A percentile compares a stretch with the other conserved stretches of the same genome.
Evolutionary conservation across 2,113 vertebrate species (phyloP).

Genomic region (Rhadina sibilatrix): DNA sequence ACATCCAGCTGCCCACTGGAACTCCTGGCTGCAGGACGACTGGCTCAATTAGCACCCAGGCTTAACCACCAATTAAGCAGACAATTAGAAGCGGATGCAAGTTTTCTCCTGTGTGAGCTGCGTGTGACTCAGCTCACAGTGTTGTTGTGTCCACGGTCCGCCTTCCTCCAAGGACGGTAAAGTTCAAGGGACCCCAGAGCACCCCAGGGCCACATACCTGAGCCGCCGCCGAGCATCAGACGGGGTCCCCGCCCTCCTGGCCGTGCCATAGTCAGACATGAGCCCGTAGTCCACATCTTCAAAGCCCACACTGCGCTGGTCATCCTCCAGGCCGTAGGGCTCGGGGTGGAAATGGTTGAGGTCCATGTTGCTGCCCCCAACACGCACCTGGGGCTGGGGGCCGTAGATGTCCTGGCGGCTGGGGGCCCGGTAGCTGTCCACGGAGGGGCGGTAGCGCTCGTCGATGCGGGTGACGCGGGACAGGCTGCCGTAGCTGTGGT

Average conservation of each 20-base stretch:
- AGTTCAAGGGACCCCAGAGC: not conserved
- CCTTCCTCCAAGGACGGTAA: not conserved
- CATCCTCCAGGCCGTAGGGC: conserved; percentile 89
- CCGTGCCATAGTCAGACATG: conserved; percentile 86
- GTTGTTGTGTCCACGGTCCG: rapidly evolving
- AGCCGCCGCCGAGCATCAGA: conserved; percentile 84
- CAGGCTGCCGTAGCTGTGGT: conserved; percentile 86
- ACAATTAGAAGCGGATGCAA: conserved; percentile 10
- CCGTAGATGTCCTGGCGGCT: conserved; percentile 89
- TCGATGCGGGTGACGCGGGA: conserved; percentile 86
- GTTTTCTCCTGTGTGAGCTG: not conserved
- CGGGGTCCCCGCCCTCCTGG: conserved; percentile 77
- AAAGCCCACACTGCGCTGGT: conserved; percentile 90
- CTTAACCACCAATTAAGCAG: conserved; percentile 40
- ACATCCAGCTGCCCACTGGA: not conserved
- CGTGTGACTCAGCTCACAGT: not conserved
- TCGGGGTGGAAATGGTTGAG: conserved; percentile 88
- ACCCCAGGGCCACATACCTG: conserved; percentile 64
- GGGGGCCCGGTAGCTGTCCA: conserved; percentile 86
- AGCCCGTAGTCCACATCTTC: conserved; percentile 92
- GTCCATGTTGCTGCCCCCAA: conserved; percentile 90
- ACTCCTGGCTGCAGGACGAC: not conserved
- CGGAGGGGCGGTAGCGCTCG: conserved; percentile 83
- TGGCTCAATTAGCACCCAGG: not conserved
- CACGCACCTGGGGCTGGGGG: conserved; percentile 92